Conservation (phyloP, 2,113 vertebrate species). For the Corvus hawaiiensis region DNA sequence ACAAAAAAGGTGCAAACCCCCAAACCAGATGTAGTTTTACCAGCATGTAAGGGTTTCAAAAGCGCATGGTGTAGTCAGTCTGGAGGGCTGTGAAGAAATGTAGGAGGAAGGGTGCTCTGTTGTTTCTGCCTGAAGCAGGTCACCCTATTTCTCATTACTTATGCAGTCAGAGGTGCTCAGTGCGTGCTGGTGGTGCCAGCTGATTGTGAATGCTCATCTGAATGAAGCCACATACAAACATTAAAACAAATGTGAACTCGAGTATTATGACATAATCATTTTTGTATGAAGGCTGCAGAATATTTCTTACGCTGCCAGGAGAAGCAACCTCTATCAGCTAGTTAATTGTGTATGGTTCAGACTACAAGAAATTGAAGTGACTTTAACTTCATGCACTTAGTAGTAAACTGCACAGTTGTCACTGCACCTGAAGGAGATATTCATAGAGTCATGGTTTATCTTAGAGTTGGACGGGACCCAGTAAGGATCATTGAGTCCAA, state of each 20-base stretch:
- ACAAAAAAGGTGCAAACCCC: neutral
- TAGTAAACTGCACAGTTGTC: neutral
- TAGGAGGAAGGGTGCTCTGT: neutral
- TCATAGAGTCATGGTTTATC: neutral
- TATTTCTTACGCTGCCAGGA: neutral
- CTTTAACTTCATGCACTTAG: neutral
- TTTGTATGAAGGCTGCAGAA: neutral
- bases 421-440: neutral
- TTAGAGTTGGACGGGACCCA: neutral
- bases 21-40: neutral
- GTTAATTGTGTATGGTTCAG: neutral
- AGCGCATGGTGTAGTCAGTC: neutral
- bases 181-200: neutral
- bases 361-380: neutral
- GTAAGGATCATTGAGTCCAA: neutral
- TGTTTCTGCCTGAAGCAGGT: neutral
- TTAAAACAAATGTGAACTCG: neutral
- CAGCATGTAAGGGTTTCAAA: neutral
- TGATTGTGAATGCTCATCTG: neutral
- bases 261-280: neutral
- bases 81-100: neutral
- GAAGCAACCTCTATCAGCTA: neutral
- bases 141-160: neutral
- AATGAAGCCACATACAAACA: neutral
- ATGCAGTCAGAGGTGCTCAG: neutral